Evolutionary conservation across 2,888 invertebrate genomes (phyloP), one percentile per base, ranked within the genome.

Genomic region (Rhagophthalmus giganteus): DNA sequence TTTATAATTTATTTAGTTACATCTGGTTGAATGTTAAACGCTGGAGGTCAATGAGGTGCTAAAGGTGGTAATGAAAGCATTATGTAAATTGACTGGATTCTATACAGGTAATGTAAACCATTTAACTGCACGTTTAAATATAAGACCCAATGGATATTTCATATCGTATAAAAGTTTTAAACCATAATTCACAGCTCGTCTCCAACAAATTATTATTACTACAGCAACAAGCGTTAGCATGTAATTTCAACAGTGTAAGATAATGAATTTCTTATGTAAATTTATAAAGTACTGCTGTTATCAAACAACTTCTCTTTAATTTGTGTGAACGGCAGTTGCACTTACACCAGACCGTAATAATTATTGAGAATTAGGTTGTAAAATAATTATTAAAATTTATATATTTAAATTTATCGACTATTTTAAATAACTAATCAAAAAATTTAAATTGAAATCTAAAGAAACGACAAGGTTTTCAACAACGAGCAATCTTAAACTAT

Each of bases 1-100:
- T n/a, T n/a, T n/a, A n/a, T n/a, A n/a, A n/a, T n/a, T n/a, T n/a
- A 39, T 47, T 30, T 39, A 38, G 24, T 9, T 24, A 24, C 26
- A 31, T 15, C 57, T 57, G 57, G 57, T 50, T 47, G 50, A 57
- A 60, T 58, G 60, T 48, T 57, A 59, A 59, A 56, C 55, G 53
- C 51, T 46, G 27, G 41, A 41, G 55, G 55, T 60, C 54, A 57
- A 59, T 58, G 60, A 59, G 57, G 56, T 58, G 53, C 55, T 48
- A 47, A 56, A 58, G 20, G 33, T 16, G 33, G 33, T 33, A 3
- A 33, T 33, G 14, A 33, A 33, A 33, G 10, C 15, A 15, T 33
- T 33, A 33, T 31, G 31, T 7, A 20, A 20, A 20, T 20, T 7
- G 3, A 7, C 3, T 20, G 20, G 20, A 5, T 20, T 7, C 20